A percentile compares a stretch with the other conserved stretches of the same genome.
Conservation (phyloP, 2,113 vertebrate species). For the Desmodus rotundus region DNA sequence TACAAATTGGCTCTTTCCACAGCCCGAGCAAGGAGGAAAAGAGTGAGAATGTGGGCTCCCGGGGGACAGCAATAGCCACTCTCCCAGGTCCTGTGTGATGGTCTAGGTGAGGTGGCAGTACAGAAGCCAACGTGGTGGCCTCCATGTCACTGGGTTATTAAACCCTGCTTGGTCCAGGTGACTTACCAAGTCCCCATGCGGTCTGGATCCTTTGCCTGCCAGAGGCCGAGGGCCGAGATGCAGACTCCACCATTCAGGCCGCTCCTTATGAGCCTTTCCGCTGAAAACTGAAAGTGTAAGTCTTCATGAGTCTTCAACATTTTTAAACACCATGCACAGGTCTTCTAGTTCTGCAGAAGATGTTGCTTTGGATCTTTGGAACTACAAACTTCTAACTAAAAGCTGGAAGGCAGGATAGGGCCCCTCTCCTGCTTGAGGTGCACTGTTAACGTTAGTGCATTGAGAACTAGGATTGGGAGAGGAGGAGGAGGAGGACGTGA, state of each 20-base stretch:
- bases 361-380: not conserved
- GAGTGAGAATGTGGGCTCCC: not conserved
- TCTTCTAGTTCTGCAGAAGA: not conserved
- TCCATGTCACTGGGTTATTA: not conserved
- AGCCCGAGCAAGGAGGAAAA: not conserved
- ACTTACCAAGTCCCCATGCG: not conserved
- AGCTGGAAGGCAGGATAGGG: not conserved
- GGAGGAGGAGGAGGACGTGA: accelerated
- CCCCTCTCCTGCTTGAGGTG: not conserved
- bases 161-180: not conserved
- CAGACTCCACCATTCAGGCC: accelerated
- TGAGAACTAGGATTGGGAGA: not conserved
- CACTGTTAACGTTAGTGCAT: not conserved
- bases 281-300: not conserved
- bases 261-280: not conserved
- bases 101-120: not conserved
- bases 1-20: not conserved
- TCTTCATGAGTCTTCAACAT: not conserved
- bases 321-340: not conserved
- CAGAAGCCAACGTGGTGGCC: not conserved
- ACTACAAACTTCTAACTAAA: not conserved
- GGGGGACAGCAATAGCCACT: not conserved
- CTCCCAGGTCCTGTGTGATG: too few relatives aligned
- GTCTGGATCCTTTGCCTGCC: not conserved
- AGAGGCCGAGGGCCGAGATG: accelerated